Conservation (phyloP, 2,113 vertebrate genomes). For the Oncorhynchus nerka region DNA sequence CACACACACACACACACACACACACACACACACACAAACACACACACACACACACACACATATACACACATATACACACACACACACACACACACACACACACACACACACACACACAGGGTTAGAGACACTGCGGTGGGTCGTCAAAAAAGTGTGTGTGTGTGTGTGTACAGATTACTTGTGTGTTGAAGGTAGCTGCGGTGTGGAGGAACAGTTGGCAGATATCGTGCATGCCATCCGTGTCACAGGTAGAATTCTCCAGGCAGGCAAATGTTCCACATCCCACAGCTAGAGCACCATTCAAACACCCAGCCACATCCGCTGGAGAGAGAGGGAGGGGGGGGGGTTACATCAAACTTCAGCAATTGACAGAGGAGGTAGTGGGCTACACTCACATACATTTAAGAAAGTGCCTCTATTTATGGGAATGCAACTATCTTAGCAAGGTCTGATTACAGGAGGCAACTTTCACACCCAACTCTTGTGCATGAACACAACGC, state of each 20-base stretch:
- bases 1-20: neutral
- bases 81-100: neutral
- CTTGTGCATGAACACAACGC: no score
- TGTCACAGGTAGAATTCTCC: conserved; percentile 96
- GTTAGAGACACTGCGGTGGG: neutral
- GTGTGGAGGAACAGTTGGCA: conserved; percentile 92
- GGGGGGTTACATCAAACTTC: neutral
- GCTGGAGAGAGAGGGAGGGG: conserved; percentile 59
- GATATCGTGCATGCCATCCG: conserved; percentile 93
- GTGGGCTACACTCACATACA: no score
- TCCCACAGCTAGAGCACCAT: conserved; percentile 85
- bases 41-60: neutral
- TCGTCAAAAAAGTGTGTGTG: neutral
- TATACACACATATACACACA: neutral
- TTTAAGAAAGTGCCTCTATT: no score
- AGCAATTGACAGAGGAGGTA: no score
- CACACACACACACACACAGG: neutral
- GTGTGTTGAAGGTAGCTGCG: conserved; percentile 92
- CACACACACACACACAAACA: neutral
- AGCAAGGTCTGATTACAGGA: no score
- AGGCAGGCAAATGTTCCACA: conserved; percentile 93
- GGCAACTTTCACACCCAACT: no score
- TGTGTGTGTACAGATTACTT: conserved; percentile 71
- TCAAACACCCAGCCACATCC: conserved; percentile 89
- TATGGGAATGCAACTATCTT: no score